A percentile compares a stretch with the other conserved stretches of the same genome.
Conservation (phyloP, 1,140 invertebrate species). For the Achatina immaculata region DNA sequence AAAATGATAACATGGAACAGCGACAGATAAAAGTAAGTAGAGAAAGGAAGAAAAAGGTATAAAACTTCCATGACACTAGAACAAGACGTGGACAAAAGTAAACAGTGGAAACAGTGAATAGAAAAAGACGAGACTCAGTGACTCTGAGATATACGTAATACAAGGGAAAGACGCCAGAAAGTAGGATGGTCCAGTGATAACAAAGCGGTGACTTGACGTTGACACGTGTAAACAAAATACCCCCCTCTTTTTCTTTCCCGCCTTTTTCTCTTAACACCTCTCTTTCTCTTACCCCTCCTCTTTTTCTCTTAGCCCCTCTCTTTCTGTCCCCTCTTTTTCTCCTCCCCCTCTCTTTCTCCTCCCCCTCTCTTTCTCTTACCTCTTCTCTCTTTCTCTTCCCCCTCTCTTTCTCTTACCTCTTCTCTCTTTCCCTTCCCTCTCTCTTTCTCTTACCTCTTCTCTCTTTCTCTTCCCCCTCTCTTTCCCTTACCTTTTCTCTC, state of each 20-base stretch:
- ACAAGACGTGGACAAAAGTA: no score
- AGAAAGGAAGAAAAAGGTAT: no score
- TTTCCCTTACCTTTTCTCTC: not conserved
- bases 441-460: not conserved
- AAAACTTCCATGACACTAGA: no score
- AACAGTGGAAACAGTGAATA: no score
- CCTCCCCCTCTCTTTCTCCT: not conserved
- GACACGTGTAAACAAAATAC: no score
- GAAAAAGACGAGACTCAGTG: no score
- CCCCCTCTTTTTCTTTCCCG: not conserved
- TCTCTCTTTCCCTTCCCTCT: not conserved
- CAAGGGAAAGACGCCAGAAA: no score
- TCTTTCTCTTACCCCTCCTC: constrained; percentile 9
- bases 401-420: not conserved
- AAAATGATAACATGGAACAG: no score
- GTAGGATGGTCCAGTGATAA: no score
- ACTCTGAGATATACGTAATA: no score
- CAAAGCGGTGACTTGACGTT: no score
- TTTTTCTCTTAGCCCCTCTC: not conserved
- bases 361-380: not conserved
- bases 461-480: not conserved
- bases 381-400: not conserved
- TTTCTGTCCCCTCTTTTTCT: not conserved
- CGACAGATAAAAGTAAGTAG: no score
- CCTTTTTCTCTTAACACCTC: not conserved